Conservation (phyloP, 1,140 invertebrate genomes). For the Heterodera carotae region DNA sequence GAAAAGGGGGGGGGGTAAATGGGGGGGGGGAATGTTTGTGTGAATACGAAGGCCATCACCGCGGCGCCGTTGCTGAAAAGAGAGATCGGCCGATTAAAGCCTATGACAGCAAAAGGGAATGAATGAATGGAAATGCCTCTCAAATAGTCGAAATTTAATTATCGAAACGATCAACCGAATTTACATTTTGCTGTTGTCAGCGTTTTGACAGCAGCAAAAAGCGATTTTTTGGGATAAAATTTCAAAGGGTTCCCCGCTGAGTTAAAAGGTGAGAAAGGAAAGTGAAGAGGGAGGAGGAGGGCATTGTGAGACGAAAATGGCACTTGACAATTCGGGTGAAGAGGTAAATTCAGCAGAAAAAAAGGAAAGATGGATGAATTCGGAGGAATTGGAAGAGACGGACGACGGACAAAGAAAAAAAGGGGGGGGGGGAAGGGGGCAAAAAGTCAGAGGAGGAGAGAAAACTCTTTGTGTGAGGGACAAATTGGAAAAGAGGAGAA, state of each 20-base stretch:
- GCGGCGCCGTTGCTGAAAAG: background rate
- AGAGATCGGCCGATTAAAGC: background rate
- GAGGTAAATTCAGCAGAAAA: background rate
- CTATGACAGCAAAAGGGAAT: no score
- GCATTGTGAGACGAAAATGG: background rate
- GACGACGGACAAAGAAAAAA: background rate
- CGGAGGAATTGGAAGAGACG: background rate
- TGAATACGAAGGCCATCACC: background rate
- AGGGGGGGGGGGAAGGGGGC: background rate
- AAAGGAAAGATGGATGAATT: background rate
- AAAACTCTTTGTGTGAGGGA: background rate
- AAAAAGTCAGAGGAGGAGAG: background rate
- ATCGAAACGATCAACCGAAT: no score
- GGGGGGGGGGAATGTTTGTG: no score
- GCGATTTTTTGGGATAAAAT: background rate
- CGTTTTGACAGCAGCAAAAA: background rate
- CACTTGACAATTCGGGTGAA: constrained; percentile 1
- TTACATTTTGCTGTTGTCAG: no score
- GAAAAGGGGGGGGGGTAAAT: no score
- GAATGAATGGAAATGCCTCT: no score
- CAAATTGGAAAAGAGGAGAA: background rate
- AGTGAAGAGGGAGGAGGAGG: background rate
- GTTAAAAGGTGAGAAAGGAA: background rate
- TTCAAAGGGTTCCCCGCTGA: background rate
- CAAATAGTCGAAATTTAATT: no score